A percentile compares a stretch with the other conserved stretches of the same genome.
Conservation (phyloP, 1,140 invertebrate genomes). For the Bombus terrestris region DNA sequence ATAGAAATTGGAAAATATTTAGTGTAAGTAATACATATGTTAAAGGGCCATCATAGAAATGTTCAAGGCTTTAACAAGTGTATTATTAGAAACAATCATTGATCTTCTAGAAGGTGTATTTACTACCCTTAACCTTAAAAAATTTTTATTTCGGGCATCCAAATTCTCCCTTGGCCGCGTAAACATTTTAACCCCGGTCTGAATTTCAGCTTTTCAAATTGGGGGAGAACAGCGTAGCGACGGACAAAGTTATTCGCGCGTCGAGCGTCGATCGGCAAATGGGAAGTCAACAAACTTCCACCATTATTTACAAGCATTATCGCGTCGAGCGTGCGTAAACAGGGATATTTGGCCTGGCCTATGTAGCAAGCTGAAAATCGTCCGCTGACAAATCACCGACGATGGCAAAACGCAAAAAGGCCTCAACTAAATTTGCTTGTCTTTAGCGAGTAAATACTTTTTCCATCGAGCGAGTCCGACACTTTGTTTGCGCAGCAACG, state of each 20-base stretch:
- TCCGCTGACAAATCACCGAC: constrained; percentile 42
- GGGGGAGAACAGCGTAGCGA: background rate
- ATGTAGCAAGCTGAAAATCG: constrained; percentile 33
- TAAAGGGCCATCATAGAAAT: too few species aligned
- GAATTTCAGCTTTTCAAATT: constrained; percentile 16
- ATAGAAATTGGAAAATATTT: too few species aligned
- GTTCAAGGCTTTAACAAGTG: too few species aligned
- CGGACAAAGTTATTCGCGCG: constrained; percentile 23
- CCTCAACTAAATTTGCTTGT: constrained; percentile 50
- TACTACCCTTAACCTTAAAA: background rate
- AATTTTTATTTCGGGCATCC: background rate
- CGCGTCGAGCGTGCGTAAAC: constrained; percentile 47
- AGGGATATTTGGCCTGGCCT: constrained; percentile 41
- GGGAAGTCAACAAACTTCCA: constrained; percentile 51
- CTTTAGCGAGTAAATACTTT: constrained; percentile 49
- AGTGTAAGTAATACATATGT: too few species aligned
- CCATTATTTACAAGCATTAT: constrained; percentile 58
- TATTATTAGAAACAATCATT: too few species aligned
- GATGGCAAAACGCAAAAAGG: constrained; percentile 37
- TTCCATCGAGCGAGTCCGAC: background rate
- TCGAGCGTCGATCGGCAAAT: constrained; percentile 41
- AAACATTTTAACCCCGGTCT: background rate
- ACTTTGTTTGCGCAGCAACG: constrained; percentile 22
- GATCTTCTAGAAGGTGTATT: background rate
- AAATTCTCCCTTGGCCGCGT: background rate